Percentiles rank a stretch among this genome's conserved stretches.
These are phyloP conservation scores for Hypsopygia costalis DNA, from an alignment of 2,888 invertebrate species.

Conservation along the genomic window DNA sequence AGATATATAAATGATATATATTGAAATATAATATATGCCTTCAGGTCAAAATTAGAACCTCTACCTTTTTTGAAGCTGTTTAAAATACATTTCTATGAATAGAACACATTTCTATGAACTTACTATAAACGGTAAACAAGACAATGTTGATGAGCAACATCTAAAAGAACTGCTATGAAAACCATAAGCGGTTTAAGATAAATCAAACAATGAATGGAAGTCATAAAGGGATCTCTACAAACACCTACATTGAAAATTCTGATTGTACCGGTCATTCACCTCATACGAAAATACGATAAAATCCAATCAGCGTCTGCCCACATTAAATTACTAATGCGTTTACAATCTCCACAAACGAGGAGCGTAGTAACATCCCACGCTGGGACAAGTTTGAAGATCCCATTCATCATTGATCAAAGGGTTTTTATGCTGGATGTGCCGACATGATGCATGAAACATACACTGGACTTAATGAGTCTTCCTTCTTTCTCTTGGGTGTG, in stretches of 20 bases:
- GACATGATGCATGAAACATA: slow-evolving; percentile 6
- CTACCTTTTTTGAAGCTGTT: no score
- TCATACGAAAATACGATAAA: slow-evolving; percentile 66
- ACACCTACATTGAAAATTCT: slow-evolving; percentile 14
- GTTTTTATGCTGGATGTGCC: slow-evolving; percentile 7
- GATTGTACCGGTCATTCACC: slow-evolving; percentile 52
- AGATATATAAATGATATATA: no score
- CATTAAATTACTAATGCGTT: slow-evolving; percentile 61
- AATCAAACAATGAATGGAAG: slow-evolving; percentile 1
- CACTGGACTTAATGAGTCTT: no score
- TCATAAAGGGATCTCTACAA: slow-evolving; percentile 3
- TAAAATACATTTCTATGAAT: no score
- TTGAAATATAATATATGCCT: no score
- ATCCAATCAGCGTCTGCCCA: slow-evolving; percentile 65
- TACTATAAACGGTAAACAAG: no score
- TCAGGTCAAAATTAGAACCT: no score
- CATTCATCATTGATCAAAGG: slow-evolving; percentile 33
- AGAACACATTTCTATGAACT: no score
- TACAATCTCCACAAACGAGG: slow-evolving; percentile 52
- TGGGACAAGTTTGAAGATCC: slow-evolving; percentile 2
- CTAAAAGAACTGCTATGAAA: no score
- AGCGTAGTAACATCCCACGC: slow-evolving; percentile 40
- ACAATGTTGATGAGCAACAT: no score
- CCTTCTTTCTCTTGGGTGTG: no score
- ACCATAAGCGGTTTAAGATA: neutral